phyloP scores from a whole-genome alignment of 2,797 vertebrate species.

The Coluber constrictor region DNA sequence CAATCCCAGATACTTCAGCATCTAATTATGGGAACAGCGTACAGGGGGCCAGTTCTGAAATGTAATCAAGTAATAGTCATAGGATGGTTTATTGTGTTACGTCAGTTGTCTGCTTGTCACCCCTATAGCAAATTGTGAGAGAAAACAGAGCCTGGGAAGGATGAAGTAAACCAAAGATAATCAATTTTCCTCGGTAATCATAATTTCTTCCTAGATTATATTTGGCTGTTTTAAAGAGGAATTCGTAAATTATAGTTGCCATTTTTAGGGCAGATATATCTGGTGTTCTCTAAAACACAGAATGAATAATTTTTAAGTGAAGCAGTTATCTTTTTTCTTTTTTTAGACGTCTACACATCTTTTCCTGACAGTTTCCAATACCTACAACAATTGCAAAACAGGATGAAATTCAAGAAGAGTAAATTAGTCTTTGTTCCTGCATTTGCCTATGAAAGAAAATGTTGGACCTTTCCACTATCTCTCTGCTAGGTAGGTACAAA shows the following conservation, averaged over 20 bases:
- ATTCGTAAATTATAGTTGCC: not conserved
- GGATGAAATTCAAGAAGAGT: not conserved
- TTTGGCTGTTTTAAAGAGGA: not conserved
- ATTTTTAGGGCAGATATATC: not conserved
- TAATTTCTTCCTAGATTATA: not conserved
- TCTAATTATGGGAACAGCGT: conserved; percentile 37
- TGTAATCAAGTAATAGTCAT: conserved; percentile 33
- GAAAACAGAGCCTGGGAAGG: not conserved
- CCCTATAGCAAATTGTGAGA: rapidly evolving
- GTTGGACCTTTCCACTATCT: not conserved
- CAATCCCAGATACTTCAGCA: conserved; percentile 45
- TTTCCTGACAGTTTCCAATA: not conserved
- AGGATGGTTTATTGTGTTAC: conserved; percentile 38
- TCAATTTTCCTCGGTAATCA: not conserved
- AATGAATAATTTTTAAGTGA: not conserved
- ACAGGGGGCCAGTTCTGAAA: conserved; percentile 5
- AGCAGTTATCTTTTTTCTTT: not conserved
- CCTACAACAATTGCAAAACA: not conserved
- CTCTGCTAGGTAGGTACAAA: not conserved
- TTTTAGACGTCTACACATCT: not conserved
- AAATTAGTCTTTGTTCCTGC: not conserved
- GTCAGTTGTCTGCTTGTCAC: conserved; percentile 10
- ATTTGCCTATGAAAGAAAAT: not conserved
- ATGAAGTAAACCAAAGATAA: not conserved
- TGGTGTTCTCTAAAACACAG: not conserved